A percentile compares a stretch with the other conserved stretches of the same genome.
Conservation (phyloP, 2,113 vertebrate genomes). For the Manacus vitellinus region DNA sequence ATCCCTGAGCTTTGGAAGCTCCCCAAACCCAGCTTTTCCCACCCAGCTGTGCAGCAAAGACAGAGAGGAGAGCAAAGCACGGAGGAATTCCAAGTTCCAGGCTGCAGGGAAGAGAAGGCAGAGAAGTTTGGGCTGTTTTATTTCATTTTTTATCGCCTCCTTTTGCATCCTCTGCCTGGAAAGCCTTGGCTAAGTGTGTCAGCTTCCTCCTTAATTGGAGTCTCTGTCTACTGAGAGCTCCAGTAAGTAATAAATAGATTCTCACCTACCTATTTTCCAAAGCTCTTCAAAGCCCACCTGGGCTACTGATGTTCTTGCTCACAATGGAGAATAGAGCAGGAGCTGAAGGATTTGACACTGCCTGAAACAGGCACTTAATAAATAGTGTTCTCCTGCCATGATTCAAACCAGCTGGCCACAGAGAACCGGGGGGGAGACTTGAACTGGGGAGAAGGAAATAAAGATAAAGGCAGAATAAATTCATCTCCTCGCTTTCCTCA, state of each 20-base stretch:
- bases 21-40: background rate
- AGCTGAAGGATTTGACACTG: constrained; percentile 71
- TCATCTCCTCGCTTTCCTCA: background rate
- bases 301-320: constrained; percentile 65
- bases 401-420: constrained; percentile 67
- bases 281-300: constrained; percentile 71
- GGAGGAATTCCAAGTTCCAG: background rate
- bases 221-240: constrained; percentile 50
- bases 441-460: constrained; percentile 57
- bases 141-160: constrained; percentile 20
- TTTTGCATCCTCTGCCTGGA: constrained; percentile 38
- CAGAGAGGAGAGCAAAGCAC: background rate
- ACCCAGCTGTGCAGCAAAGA: background rate
- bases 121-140: background rate
- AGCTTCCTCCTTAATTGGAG: constrained; percentile 62
- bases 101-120: background rate
- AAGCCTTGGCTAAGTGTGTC: constrained; percentile 58
- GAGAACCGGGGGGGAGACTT: background rate
- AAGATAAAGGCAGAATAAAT: constrained; percentile 68
- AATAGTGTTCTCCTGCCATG: constrained; percentile 61
- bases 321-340: constrained; percentile 59
- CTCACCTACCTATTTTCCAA: constrained; percentile 55
- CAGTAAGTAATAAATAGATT: constrained; percentile 70
- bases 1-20: background rate
- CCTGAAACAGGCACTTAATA: constrained; percentile 68